phyloP scores from a whole-genome alignment of 2,113 vertebrate species.

The Menidia beryllina region DNA sequence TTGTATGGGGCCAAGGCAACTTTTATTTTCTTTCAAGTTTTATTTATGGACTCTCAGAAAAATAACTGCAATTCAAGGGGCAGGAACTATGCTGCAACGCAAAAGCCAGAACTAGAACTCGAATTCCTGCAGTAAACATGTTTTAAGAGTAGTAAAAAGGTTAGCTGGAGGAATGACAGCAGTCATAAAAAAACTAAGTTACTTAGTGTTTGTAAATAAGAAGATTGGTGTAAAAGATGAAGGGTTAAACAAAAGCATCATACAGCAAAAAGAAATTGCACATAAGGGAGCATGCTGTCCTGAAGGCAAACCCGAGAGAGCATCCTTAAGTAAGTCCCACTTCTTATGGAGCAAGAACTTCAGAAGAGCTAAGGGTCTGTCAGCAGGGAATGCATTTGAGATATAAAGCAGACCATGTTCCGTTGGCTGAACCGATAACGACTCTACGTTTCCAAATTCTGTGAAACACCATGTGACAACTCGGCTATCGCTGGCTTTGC shows the following conservation, averaged over 20 bases:
- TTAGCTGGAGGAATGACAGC: background rate
- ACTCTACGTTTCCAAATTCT: constrained; percentile 30
- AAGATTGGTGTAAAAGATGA: too few relatives aligned
- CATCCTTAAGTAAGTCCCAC: constrained; percentile 19
- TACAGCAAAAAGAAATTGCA: background rate
- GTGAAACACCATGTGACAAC: constrained; percentile 36
- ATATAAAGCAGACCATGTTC: constrained; percentile 57
- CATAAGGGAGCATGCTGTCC: background rate
- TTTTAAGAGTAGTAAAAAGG: background rate
- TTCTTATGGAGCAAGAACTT: too few relatives aligned
- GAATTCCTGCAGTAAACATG: background rate
- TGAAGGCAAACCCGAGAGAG: constrained; percentile 34
- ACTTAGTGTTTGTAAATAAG: background rate
- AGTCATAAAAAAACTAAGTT: background rate
- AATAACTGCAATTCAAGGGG: background rate
- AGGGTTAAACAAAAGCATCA: background rate
- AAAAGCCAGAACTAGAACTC: background rate
- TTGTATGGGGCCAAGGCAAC: background rate
- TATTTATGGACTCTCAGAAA: constrained; percentile 4
- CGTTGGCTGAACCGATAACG: constrained; percentile 28
- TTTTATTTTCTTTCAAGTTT: background rate
- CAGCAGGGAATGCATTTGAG: constrained; percentile 28
- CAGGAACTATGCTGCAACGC: background rate
- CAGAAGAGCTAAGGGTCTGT: constrained; percentile 43
- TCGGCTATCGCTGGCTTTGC: constrained; percentile 21